phyloP scores from a whole-genome alignment of 2,888 invertebrate genomes.

The Drosophila limbata region DNA sequence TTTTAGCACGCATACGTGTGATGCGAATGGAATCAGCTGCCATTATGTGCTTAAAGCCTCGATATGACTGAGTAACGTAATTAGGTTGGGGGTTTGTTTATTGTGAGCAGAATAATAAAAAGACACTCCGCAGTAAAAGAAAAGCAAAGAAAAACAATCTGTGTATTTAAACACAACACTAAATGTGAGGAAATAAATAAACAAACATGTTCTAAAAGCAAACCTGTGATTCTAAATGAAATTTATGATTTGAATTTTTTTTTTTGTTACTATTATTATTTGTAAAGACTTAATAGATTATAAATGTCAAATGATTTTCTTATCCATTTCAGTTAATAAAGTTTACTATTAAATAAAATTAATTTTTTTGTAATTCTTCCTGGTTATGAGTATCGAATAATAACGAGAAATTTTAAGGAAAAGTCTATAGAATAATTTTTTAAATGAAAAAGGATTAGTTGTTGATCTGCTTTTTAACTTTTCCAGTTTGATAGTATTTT shows the following conservation, averaged over 20 bases:
- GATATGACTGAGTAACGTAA: slow-evolving; percentile 27
- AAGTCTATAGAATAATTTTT: too few species aligned
- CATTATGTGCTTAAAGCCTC: slow-evolving; percentile 38
- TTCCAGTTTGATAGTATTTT: background rate
- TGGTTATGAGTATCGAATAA: too few species aligned
- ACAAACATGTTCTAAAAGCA: background rate
- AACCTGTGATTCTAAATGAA: too few species aligned
- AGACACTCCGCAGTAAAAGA: slow-evolving; percentile 17
- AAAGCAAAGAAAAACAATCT: slow-evolving; percentile 9
- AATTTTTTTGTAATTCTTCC: too few species aligned
- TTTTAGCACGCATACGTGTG: slow-evolving; percentile 34
- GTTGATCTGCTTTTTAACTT: too few species aligned
- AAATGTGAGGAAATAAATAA: slow-evolving; percentile 7
- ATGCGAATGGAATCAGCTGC: slow-evolving; percentile 59
- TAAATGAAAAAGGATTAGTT: too few species aligned
- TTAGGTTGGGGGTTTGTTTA: slow-evolving; percentile 26
- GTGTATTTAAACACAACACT: slow-evolving; percentile 12
- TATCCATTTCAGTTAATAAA: too few species aligned
- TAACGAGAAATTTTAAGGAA: too few species aligned
- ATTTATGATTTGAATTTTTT: too few species aligned
- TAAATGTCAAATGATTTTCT: too few species aligned
- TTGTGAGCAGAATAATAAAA: slow-evolving; percentile 21
- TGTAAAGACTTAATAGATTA: too few species aligned
- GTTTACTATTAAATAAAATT: too few species aligned
- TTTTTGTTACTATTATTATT: background rate